These are phyloP conservation scores for Lymantria dispar DNA, from an alignment of 2,888 invertebrate species.

Conservation along the genomic window DNA sequence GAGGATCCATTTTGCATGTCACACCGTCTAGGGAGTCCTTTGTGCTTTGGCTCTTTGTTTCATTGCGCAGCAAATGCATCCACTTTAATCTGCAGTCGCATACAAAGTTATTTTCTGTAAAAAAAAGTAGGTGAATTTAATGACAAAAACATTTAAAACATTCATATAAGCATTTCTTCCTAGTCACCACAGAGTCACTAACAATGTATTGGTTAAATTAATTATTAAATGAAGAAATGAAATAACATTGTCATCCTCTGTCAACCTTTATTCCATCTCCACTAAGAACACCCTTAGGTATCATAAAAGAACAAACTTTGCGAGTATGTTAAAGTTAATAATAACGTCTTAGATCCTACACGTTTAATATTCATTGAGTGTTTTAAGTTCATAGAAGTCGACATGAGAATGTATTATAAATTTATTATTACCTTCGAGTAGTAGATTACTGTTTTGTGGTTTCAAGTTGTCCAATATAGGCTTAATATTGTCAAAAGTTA, in stretches of 20 bases:
- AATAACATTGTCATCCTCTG: constrained; percentile 45
- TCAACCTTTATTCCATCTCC: constrained; percentile 33
- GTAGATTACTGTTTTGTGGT: constrained; percentile 88
- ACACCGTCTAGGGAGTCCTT: constrained; percentile 86
- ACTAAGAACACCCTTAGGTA: constrained; percentile 59
- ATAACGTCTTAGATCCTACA: constrained; percentile 59
- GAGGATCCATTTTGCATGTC: constrained; percentile 85
- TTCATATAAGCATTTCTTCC: no score
- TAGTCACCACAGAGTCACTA: no score
- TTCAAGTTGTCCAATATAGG: constrained; percentile 90
- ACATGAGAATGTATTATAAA: constrained; percentile 56
- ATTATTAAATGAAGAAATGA: constrained; percentile 47
- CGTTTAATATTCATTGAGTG: constrained; percentile 70
- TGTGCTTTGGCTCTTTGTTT: constrained; percentile 87
- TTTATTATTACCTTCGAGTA: constrained; percentile 86
- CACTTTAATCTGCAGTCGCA: constrained; percentile 93
- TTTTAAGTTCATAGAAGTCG: constrained; percentile 63
- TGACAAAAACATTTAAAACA: no score
- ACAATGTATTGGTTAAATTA: constrained; percentile 27
- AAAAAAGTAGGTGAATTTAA: constrained; percentile 25
- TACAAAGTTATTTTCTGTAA: constrained; percentile 90
- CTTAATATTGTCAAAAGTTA: constrained; percentile 89
- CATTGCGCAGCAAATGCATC: constrained; percentile 89
- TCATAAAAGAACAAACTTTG: constrained; percentile 67
- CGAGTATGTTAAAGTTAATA: constrained; percentile 64